phyloP scores from a whole-genome alignment of 2,888 invertebrate species.

The Drosophila pullipes region DNA sequence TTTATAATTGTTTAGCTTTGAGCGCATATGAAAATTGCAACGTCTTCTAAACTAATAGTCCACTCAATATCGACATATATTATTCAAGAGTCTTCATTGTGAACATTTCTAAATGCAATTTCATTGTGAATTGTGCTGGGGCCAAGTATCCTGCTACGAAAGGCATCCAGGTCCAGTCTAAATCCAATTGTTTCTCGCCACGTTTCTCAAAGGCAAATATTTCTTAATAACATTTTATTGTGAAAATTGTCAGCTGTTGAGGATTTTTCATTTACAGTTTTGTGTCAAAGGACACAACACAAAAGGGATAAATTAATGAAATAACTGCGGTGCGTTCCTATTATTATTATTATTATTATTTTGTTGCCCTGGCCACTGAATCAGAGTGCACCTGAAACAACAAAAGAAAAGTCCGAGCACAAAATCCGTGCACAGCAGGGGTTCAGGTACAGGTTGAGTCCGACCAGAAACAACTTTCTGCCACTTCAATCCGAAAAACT shows the following conservation, averaged over 20 bases:
- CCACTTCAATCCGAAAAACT: conserved; percentile 48
- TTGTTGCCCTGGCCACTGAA: conserved; percentile 12
- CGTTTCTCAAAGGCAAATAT: conserved; percentile 1
- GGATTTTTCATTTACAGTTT: background rate
- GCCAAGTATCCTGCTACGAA: conserved; percentile 10
- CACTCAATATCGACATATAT: conserved; percentile 49
- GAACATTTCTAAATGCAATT: conserved; percentile 27
- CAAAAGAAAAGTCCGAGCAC: conserved; percentile 14
- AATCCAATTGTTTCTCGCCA: background rate
- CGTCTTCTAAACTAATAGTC: conserved; percentile 58
- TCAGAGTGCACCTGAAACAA: conserved; percentile 23
- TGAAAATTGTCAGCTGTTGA: conserved; percentile 17
- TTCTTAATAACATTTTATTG: conserved; percentile 9
- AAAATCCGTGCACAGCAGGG: background rate
- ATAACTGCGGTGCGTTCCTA: conserved; percentile 17
- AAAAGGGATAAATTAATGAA: conserved; percentile 5
- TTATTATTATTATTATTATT: conserved; percentile 23
- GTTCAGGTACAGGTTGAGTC: conserved; percentile 8
- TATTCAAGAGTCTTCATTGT: conserved; percentile 49
- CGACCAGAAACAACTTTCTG: conserved; percentile 41
- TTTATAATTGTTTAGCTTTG: conserved; percentile 70
- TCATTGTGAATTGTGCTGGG: background rate
- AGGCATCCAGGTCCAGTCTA: background rate
- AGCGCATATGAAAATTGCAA: conserved; percentile 44
- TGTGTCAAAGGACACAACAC: conserved; percentile 3